Evolutionary conservation across 23 tunicate species (phyloP), one percentile per base, ranked within the genome.

Genomic region (Aplidium turbinatum): DNA sequence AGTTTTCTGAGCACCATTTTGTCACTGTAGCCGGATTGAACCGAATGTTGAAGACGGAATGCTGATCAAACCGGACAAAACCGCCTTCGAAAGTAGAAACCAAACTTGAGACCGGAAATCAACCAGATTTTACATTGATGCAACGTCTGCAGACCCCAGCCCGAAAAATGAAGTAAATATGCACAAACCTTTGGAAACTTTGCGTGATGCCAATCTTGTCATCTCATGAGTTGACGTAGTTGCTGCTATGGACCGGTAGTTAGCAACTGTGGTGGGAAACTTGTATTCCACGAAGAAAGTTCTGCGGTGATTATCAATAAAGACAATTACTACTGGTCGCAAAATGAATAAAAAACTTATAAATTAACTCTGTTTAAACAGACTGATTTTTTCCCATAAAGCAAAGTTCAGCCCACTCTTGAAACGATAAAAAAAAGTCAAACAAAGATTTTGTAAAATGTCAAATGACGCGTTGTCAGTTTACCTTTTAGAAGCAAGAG

Each of bases 251-350:
- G 82, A 45, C 29, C 64, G 38, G 6, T 80, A 77, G 27, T 57
- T 7, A 13, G 19, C 3, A 7, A 51, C 52, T 33, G 82, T 40
- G 40, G 22, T 47, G 2, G 97, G 97, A 40, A 90, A 79, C 35
- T 77, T 87, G 62, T 79, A 90, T 33, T 90, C 97, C 23, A 90
- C 89, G 50, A 82, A 90, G 70, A 32, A 90, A 0, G 97, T 77
- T 21, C 89, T 48, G 7, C 72, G 36, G n/a, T n/a, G n/a, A n/a
- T n/a, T n/a, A n/a, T n/a, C n/a, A n/a, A n/a, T n/a, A n/a, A n/a
- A n/a, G n/a, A n/a, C n/a, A n/a, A n/a, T n/a, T n/a, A n/a, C n/a
- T n/a, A n/a, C n/a, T n/a, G n/a, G n/a, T n/a, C n/a, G n/a, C n/a
- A n/a, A n/a, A n/a, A n/a, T n/a, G n/a, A n/a, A n/a, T n/a, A n/a